Conservation (phyloP, 2,113 vertebrate genomes). For the Zeus faber region DNA sequence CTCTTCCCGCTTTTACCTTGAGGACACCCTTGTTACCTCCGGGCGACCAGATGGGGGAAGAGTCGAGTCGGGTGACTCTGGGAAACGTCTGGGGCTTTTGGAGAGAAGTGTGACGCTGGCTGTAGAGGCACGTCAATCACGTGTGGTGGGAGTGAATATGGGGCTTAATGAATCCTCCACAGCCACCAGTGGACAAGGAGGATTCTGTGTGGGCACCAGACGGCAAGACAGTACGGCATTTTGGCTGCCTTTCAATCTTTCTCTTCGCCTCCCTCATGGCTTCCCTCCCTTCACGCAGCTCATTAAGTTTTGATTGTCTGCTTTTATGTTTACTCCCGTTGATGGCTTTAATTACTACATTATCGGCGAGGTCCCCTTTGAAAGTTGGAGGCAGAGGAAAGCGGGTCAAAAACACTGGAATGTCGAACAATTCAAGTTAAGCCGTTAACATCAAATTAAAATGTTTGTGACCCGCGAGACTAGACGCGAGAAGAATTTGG, state of each 20-base stretch:
- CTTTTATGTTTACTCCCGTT: no score
- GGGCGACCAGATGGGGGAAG: slow-evolving; percentile 76
- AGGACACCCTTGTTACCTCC: slow-evolving; percentile 64
- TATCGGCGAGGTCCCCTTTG: no score
- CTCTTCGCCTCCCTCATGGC: slow-evolving; percentile 14
- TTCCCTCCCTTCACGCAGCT: slow-evolving; percentile 19
- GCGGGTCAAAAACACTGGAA: no score
- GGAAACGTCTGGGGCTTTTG: slow-evolving; percentile 14
- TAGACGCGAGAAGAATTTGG: no score
- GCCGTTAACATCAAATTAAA: no score
- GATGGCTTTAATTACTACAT: no score
- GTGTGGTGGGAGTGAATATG: slow-evolving; percentile 59
- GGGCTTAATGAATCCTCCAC: slow-evolving; percentile 69
- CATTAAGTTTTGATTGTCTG: no score
- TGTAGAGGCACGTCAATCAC: slow-evolving; percentile 70
- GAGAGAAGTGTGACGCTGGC: slow-evolving; percentile 59
- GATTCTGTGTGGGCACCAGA: slow-evolving; percentile 70
- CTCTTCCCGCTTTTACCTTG: slow-evolving; percentile 35
- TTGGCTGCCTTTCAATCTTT: slow-evolving; percentile 52
- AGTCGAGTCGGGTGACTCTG: slow-evolving; percentile 46
- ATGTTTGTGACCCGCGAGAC: no score
- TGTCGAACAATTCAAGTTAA: no score
- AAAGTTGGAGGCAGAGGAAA: no score
- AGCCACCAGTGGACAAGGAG: slow-evolving; percentile 74
- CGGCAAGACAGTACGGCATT: slow-evolving; percentile 50